Conservation (phyloP, 2,113 vertebrate species). For the Oxyruncus cristatus region DNA sequence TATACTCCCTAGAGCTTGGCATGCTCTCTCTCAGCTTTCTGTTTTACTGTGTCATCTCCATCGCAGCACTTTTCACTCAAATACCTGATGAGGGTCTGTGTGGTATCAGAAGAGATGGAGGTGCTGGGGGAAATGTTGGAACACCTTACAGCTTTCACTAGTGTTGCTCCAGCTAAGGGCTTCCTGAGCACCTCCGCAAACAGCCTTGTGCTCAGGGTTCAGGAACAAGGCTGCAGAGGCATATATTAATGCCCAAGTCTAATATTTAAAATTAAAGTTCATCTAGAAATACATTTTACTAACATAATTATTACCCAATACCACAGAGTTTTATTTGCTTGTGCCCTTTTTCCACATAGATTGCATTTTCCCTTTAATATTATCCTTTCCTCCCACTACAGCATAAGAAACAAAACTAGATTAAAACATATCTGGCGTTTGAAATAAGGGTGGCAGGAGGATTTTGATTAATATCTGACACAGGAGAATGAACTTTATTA, state of each 20-base stretch:
- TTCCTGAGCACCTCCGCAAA: neutral
- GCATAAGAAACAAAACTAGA: neutral
- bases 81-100: neutral
- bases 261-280: neutral
- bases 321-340: neutral
- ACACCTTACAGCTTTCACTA: accelerated
- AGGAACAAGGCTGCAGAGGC: neutral
- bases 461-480: neutral
- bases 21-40: neutral
- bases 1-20: neutral
- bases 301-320: neutral
- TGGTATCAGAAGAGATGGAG: neutral
- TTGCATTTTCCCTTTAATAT: neutral
- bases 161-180: neutral
- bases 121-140: neutral
- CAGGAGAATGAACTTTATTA: neutral
- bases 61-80: neutral
- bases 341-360: neutral
- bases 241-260: neutral
- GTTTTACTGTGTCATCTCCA: neutral
- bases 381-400: neutral
- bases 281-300: neutral
- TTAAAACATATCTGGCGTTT: neutral
- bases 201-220: neutral
- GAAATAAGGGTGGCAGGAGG: neutral